Evolutionary conservation across 2,888 invertebrate genomes (phyloP).

Genomic region (Fissipunctia ypsillon): DNA sequence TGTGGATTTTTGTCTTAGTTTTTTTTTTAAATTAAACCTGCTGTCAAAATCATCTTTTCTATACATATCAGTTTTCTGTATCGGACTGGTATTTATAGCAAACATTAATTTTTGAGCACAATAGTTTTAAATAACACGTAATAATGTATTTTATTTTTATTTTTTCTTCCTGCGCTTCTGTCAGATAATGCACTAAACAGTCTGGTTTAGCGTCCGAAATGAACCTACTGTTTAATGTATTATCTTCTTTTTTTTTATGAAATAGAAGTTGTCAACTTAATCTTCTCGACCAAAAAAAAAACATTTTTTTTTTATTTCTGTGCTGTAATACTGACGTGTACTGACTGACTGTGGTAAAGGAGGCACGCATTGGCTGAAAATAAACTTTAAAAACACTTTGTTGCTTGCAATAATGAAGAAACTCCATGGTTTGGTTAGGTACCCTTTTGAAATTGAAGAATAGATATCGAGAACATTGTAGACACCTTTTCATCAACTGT

Average conservation of each 20-base stretch:
- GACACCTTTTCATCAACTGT: not conserved
- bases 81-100: conserved; percentile 27
- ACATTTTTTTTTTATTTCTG: too few species aligned
- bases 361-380: not conserved
- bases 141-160: not conserved
- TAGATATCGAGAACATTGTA: not conserved
- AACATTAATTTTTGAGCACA: not conserved
- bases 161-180: not conserved
- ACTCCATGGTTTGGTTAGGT: too few species aligned
- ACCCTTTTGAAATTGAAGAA: not conserved
- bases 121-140: not conserved
- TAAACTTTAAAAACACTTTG: not conserved
- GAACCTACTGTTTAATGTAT: not conserved
- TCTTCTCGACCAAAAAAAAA: too few species aligned
- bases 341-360: not conserved
- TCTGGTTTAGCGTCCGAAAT: not conserved
- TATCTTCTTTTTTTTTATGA: not conserved
- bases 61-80: conserved; percentile 40
- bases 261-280: not conserved
- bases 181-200: not conserved
- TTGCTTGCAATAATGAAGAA: not conserved
- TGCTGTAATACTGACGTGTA: not conserved
- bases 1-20: not conserved
- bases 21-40: not conserved
- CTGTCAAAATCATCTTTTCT: conserved; percentile 19